Conservation (phyloP, 2,113 vertebrate species). For the Thamnophis sirtalis region DNA sequence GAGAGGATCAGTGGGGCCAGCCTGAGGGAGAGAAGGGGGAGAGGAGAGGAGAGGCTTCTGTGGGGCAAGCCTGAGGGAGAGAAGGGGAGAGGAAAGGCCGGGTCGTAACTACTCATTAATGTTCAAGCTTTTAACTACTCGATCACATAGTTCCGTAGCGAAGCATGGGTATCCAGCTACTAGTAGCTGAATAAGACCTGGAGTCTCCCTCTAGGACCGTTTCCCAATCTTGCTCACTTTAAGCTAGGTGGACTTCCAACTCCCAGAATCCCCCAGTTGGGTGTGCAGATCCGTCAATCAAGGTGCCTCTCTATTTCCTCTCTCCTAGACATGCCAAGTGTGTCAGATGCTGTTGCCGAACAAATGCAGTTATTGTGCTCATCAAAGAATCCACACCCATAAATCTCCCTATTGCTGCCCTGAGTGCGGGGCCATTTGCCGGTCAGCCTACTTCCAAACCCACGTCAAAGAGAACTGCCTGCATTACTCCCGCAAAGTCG, state of each 20-base stretch:
- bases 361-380: conserved; percentile 90
- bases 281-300: background rate
- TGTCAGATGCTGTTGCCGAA: conserved; percentile 96
- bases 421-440: conserved; percentile 86
- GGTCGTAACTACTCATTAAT: too few relatives aligned
- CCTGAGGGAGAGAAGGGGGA: too few relatives aligned
- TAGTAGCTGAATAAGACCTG: background rate
- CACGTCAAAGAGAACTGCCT: conserved; percentile 95
- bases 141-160: too few relatives aligned
- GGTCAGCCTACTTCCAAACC: conserved; percentile 91
- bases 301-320: conserved; percentile 29
- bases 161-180: too few relatives aligned
- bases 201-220: background rate
- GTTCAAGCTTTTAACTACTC: too few relatives aligned
- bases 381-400: conserved; percentile 88
- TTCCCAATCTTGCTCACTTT: background rate
- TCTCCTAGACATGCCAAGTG: conserved; percentile 81
- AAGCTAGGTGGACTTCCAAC: background rate
- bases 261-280: background rate
- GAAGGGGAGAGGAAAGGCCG: too few relatives aligned
- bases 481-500: conserved; percentile 91
- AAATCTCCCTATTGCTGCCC: conserved; percentile 95
- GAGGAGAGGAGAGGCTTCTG: too few relatives aligned
- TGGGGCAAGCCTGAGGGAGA: too few relatives aligned
- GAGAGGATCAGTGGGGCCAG: too few relatives aligned